These are phyloP conservation scores for Vespertilio murinus DNA, from an alignment of 2,797 vertebrate species.

Conservation along the genomic window DNA sequence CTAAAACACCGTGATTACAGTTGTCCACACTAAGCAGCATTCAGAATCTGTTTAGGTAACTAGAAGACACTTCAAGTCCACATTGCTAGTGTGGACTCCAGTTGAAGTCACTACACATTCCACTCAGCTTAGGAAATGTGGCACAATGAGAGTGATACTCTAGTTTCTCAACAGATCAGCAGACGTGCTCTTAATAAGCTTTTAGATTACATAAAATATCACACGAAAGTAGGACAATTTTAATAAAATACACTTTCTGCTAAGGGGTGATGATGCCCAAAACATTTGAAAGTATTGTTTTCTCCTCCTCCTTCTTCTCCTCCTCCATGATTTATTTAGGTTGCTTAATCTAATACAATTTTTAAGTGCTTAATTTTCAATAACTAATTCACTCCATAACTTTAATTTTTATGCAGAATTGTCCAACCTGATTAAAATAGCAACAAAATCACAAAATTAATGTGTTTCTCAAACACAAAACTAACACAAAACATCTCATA, in stretches of 20 bases:
- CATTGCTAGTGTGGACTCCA: too few relatives aligned
- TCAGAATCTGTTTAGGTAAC: neutral
- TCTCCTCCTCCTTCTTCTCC: too few relatives aligned
- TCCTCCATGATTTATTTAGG: neutral
- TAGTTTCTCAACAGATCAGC: neutral
- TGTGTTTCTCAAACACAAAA: neutral
- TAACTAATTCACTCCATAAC: neutral
- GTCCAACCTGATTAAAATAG: neutral
- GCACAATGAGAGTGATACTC: neutral
- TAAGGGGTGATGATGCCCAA: neutral
- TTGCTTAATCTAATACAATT: conserved; percentile 25
- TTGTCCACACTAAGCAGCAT: neutral
- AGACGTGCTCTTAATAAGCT: neutral
- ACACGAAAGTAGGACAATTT: neutral
- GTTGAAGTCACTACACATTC: too few relatives aligned
- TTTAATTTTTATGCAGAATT: neutral
- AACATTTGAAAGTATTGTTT: neutral
- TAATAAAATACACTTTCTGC: neutral
- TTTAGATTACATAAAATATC: neutral
- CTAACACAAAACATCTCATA: neutral
- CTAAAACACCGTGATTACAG: neutral
- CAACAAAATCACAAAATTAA: neutral
- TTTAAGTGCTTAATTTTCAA: conserved; percentile 48
- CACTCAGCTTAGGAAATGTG: neutral
- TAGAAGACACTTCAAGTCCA: neutral